Percentiles rank a stretch among this genome's conserved stretches.
These are phyloP conservation scores for Limnodromus scolopaceus DNA, from an alignment of 2,797 vertebrate genomes.

Conservation along the genomic window DNA sequence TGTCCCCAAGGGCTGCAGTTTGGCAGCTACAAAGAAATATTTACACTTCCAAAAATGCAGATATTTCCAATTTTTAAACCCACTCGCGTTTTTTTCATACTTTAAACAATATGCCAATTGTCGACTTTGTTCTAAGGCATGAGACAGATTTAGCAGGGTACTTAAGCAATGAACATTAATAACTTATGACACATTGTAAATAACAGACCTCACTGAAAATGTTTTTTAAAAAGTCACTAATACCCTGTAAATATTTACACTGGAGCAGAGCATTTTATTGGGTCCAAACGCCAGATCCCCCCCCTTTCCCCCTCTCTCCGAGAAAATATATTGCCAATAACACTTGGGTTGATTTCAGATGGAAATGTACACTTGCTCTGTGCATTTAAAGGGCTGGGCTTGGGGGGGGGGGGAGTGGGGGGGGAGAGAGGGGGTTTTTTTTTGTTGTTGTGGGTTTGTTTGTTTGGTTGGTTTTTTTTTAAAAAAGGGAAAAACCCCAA, in stretches of 20 bases:
- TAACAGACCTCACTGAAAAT: constrained; percentile 77
- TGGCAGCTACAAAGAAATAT: constrained; percentile 37
- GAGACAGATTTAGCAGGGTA: constrained; percentile 75
- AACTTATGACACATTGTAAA: constrained; percentile 80
- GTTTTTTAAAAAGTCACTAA: constrained; percentile 77
- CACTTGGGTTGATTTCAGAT: constrained; percentile 67
- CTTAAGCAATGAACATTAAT: constrained; percentile 77
- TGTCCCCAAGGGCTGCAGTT: neutral
- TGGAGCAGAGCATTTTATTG: constrained; percentile 69
- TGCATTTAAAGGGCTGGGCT: constrained; percentile 63
- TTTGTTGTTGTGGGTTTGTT: neutral
- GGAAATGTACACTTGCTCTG: constrained; percentile 61
- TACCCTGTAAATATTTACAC: constrained; percentile 83
- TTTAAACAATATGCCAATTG: constrained; percentile 81
- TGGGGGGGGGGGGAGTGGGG: neutral
- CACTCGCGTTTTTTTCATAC: constrained; percentile 73
- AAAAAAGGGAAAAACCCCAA: constrained; percentile 18
- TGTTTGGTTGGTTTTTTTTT: neutral
- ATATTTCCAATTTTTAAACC: constrained; percentile 60
- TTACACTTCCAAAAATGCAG: constrained; percentile 41
- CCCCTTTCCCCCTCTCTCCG: constrained; percentile 2
- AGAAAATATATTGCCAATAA: constrained; percentile 59
- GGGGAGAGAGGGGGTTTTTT: neutral
- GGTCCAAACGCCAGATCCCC: constrained; percentile 71
- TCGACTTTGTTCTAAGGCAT: constrained; percentile 77